Evolutionary conservation across 2,797 vertebrate species (phyloP), one percentile per base, ranked within the genome.

Genomic region (Valencia hispanica): DNA sequence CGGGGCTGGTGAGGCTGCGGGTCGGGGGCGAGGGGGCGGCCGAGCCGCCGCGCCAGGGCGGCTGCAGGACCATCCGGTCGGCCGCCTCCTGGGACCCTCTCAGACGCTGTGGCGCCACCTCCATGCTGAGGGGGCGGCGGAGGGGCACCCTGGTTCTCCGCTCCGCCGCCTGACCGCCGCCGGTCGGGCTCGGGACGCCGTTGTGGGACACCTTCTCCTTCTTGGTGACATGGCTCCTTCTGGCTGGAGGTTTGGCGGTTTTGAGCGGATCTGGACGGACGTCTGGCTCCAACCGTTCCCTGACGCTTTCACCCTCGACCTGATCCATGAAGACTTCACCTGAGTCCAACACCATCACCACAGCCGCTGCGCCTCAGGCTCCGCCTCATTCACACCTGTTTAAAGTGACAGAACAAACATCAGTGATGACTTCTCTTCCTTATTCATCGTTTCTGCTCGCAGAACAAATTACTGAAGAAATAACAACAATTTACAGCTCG

Each of bases 321-420:
- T 75, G 94, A 87, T 96, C 95, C 92, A 95, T 95, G 80, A 94
- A 90, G 93, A 94, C 94, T 48, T 93, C 90, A 20, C 93, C 94
- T 0, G 96, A 95, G 87, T 96, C 96, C 94, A 97, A 93, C 92
- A 97, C 97, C 97, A 98, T 97, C 90, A 93, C 96, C 93, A 79
- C 93, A 74, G 43, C 75, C 55, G 63, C 86, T 2, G 41, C 74
- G 30, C 86, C 74, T 73, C 81, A 70, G 83, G 73, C 79, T 86
- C 71, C 72, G 80, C 81, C 88, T 79, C 20, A 50, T 74, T 78
- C 68, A 65, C 22, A 77, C 79, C 74, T 78, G 30, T 1, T 63
- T 1, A 87, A 85, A 75, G 2, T 5, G 39, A 68, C 55, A 82
- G 61, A 41, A 30, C 30, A 59, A 12, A 7, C 45, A 48, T 20